Base-by-base conservation (phyloP, 2,797 vertebrate genomes). In the Paedocypris micromegethes region DNA sequence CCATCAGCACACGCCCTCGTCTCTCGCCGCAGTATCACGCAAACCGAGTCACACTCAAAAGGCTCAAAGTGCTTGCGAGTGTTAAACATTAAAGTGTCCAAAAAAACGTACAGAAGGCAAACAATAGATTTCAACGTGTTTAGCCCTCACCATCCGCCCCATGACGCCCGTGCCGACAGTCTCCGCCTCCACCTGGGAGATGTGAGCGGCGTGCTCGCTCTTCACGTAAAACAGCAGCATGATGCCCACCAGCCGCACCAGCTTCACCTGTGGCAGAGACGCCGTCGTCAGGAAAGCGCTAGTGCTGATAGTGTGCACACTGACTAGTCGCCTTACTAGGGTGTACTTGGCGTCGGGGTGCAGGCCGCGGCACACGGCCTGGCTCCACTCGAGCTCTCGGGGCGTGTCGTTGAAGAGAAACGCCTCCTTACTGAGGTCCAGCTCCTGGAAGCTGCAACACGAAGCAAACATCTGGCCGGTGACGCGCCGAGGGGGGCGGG, bases 321-420 rank as follows among this genome's bases (percentile, higher is more conserved):
- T 41, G 6, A 40, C n/a, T 48, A 38, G 46, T 7, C 7, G 7
- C 54, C 86, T 90, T 92, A 99, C 97, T 87, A 98, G 95, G 74
- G 94, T 95, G 43, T 98, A 98, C 81, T 93, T 93, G 85, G 93
- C 93, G 23, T 86, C 89, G 68, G 91, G 92, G 82, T 98, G 95
- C 75, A 99, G 91, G 63, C 88, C 88, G 6, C 93, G 89, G 1
- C 86, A 88, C 66, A 99, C 96, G 9, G 95, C 96, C 83, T 91
- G 92, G 73, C 92, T 93, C 97, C 96, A 99, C 74, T 99, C 97
- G 9, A 90, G 83, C 75, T 99, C 96, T 80, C 92, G 98, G 3
- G 95, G 94, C 0, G 97, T 97, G 80, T 98, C 96, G 63, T 91
- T 93, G 86, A 98, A 99, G 84, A 99, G 92, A 84, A 98, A 97